Evolutionary conservation across 2,797 vertebrate genomes (phyloP).

Genomic region (Sylvia borin): DNA sequence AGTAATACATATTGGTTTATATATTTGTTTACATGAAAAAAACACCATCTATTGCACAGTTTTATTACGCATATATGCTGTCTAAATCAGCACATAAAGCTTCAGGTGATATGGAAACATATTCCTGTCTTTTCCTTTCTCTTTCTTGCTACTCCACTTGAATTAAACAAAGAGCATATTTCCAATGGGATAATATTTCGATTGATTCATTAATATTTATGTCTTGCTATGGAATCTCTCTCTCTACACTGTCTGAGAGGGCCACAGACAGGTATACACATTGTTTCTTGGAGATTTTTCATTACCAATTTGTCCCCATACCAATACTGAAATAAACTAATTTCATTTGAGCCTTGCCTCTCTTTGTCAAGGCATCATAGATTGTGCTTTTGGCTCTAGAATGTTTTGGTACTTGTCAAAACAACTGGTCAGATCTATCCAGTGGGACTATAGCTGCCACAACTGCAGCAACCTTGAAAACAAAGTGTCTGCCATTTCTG

Average conservation of each 20-base stretch:
- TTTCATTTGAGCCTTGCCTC: neutral
- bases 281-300: neutral
- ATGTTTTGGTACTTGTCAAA: neutral
- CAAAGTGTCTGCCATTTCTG: neutral
- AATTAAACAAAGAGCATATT: neutral
- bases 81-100: neutral
- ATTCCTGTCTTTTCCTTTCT: neutral
- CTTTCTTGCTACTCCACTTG: neutral
- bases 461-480: neutral
- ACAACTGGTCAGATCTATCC: neutral
- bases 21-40: neutral
- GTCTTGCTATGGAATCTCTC: neutral
- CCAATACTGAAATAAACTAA: neutral
- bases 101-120: neutral
- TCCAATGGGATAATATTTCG: neutral
- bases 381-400: neutral
- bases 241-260: neutral
- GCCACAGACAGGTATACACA: neutral
- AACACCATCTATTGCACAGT: neutral
- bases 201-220: neutral
- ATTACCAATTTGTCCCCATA: neutral
- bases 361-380: neutral
- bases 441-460: neutral
- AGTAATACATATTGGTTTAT: neutral
- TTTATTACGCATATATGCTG: neutral